Percentiles rank a stretch among this genome's conserved stretches.
These are phyloP conservation scores for Dendroctonus valens DNA, from an alignment of 1,140 invertebrate species.

Conservation along the genomic window DNA sequence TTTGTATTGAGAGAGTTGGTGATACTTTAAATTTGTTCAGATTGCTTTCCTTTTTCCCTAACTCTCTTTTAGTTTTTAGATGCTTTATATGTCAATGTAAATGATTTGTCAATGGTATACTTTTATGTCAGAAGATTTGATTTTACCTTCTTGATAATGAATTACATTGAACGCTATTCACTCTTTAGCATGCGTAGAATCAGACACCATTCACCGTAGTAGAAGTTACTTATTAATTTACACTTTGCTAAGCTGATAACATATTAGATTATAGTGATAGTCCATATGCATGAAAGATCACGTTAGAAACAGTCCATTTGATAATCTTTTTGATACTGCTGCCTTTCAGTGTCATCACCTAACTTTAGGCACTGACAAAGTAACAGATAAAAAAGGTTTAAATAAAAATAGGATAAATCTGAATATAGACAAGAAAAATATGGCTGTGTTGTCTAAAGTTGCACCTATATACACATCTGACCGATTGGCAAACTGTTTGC, in stretches of 20 bases:
- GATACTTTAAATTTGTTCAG: constrained; percentile 45
- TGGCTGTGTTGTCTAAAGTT: constrained; percentile 51
- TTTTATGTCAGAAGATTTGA: too few species aligned
- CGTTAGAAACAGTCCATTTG: constrained; percentile 33
- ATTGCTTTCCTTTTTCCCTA: constrained; percentile 17
- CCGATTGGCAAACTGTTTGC: constrained; percentile 11
- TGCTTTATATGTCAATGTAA: constrained; percentile 10
- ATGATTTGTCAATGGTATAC: not conserved
- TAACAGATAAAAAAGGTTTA: constrained; percentile 12
- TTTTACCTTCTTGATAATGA: too few species aligned
- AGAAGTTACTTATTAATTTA: not conserved
- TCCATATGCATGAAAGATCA: constrained; percentile 41
- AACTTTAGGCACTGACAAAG: not conserved
- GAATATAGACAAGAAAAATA: constrained; percentile 10
- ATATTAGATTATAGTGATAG: constrained; percentile 28
- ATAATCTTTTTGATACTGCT: constrained; percentile 24
- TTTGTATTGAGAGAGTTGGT: constrained; percentile 44
- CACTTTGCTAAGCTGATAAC: constrained; percentile 5
- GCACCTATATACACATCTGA: constrained; percentile 40
- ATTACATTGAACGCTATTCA: too few species aligned
- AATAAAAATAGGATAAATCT: not conserved
- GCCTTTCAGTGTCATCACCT: constrained; percentile 6
- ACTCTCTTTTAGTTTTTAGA: constrained; percentile 29
- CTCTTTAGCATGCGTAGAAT: constrained; percentile 14
- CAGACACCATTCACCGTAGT: constrained; percentile 5